Base-by-base conservation (phyloP, 2,888 invertebrate genomes). In the Acronicta leporina region DNA sequence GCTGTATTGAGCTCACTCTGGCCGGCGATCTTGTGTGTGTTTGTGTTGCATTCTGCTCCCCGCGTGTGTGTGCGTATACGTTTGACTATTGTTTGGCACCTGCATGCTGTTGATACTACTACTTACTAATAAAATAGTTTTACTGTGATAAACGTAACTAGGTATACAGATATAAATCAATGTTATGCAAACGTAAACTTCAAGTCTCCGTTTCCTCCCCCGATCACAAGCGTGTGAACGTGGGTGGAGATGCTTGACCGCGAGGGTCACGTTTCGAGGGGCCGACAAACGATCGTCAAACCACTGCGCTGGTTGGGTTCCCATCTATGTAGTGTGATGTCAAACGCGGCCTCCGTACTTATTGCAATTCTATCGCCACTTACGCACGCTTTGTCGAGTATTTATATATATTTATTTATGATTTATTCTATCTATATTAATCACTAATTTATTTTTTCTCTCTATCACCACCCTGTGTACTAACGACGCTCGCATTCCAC, bases 11-110 rank as follows among this genome's bases (percentile, higher is more conserved):
- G 94, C 92, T 94, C 93, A 91, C 70, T 86, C 94, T 94, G 94
- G 94, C 92, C 94, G 93, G 91, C 88, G 92, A 90, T 92, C 75
- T 91, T 91, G 94, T 94, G 92, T 91, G 92, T 92, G 91, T 90
- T 89, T 87, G 89, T 82, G 90, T 85, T 86, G 87, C 89, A 81
- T 84, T 86, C 85, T 81, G 87, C 87, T 85, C 87, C 85, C 81
- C 85, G 77, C 81, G 80, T 76, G 69, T 81, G 74, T 82, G 84
- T 63, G 83, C 77, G 82, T 82, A 20, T 20, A 76, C 83, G 89
- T 87, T 89, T 87, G 88, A 89, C 90, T 85, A 81, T 81, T 84
- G 92, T 89, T 86, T 85, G 82, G 65, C 70, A 76, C 81, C 80
- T 83, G 92, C 91, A 90, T 91, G 51, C 56, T 65, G 62, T 63